phyloP scores from a whole-genome alignment of 1,140 invertebrate genomes.

The Augochlora pura region DNA sequence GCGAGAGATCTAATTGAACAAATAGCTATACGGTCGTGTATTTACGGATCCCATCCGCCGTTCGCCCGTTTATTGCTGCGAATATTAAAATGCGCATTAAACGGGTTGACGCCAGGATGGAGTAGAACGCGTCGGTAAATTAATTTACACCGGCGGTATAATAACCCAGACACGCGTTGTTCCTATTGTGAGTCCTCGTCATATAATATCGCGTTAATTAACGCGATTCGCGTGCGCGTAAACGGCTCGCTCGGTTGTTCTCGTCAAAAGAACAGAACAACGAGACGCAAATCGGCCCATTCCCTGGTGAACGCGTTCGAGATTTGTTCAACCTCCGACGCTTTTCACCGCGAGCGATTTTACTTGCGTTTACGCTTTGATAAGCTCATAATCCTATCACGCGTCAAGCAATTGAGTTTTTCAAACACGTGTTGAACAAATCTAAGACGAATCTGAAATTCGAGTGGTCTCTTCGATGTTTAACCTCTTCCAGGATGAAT shows the following conservation, averaged over 20 bases:
- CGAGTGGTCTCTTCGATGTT: too few species aligned
- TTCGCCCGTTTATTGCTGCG: not conserved
- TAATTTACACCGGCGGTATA: conserved; percentile 20
- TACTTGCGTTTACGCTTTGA: too few species aligned
- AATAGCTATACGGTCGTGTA: too few species aligned
- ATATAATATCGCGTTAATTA: conserved; percentile 33
- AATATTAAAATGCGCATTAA: conserved; percentile 21
- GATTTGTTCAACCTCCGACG: not conserved
- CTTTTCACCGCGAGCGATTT: not conserved
- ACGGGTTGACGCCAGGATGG: conserved; percentile 4
- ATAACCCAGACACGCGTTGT: conserved; percentile 31
- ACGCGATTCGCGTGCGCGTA: not conserved
- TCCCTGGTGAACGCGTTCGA: not conserved
- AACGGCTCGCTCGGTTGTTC: not conserved
- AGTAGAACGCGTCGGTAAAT: conserved; percentile 20
- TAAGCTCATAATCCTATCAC: too few species aligned
- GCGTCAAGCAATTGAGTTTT: too few species aligned
- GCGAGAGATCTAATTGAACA: not conserved
- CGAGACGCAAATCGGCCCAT: conserved; percentile 1
- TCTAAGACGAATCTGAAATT: too few species aligned
- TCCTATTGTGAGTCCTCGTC: conserved; percentile 10
- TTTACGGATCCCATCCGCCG: not conserved
- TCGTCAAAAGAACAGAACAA: not conserved
- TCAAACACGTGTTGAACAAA: too few species aligned
- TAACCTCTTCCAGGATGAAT: too few species aligned